These are phyloP conservation scores for Agonopterix subpropinquella DNA, from an alignment of 2,888 invertebrate genomes.

Conservation along the genomic window DNA sequence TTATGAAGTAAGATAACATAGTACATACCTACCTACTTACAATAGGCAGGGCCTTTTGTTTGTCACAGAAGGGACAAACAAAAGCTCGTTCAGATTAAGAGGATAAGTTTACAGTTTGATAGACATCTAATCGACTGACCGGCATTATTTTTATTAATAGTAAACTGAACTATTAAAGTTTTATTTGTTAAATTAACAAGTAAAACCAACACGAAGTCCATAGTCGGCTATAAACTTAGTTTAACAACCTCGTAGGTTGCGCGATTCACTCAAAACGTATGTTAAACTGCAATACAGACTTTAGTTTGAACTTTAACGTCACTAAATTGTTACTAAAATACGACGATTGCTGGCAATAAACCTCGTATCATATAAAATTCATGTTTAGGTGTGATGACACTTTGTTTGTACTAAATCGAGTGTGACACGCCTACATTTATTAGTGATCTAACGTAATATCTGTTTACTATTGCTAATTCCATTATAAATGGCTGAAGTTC, in stretches of 20 bases:
- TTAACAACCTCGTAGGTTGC: neutral
- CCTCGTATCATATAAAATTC: neutral
- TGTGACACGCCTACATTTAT: conserved; percentile 2
- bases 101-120: too few species aligned
- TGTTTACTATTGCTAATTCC: too few species aligned
- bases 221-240: neutral
- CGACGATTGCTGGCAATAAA: neutral
- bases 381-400: neutral
- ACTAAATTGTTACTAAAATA: too few species aligned
- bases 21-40: too few species aligned
- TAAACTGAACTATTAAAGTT: too few species aligned
- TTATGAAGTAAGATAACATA: too few species aligned
- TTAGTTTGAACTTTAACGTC: neutral
- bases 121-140: too few species aligned
- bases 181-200: neutral
- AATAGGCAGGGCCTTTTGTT: too few species aligned
- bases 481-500: too few species aligned
- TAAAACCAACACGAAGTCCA: neutral
- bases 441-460: conserved; percentile 11
- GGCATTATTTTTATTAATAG: too few species aligned
- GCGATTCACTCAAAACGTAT: neutral
- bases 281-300: neutral
- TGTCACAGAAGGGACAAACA: too few species aligned
- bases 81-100: too few species aligned
- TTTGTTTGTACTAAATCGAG: neutral